A percentile compares a stretch with the other conserved stretches of the same genome.
These are phyloP conservation scores for Callionymus lyra DNA, from an alignment of 2,113 vertebrate genomes.

Conservation along the genomic window DNA sequence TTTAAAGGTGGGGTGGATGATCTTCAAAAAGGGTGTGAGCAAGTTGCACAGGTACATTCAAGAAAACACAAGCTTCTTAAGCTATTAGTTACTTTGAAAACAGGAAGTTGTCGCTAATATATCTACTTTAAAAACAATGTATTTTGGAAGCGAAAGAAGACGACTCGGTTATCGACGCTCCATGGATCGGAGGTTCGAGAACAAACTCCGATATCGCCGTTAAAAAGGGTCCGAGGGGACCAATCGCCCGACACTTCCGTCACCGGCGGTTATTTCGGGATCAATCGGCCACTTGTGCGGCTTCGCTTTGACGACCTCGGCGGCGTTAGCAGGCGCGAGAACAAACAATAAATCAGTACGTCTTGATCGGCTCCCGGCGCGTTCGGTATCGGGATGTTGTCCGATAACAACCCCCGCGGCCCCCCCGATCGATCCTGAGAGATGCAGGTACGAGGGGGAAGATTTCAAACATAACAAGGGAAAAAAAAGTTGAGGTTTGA, in stretches of 20 bases:
- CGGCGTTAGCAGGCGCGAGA: constrained; percentile 20
- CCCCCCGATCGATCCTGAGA: constrained; percentile 21
- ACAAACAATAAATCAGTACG: constrained; percentile 34
- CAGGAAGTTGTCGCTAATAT: no score
- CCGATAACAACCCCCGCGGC: constrained; percentile 11
- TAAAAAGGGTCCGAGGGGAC: neutral
- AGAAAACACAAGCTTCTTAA: no score
- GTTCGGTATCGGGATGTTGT: constrained; percentile 13
- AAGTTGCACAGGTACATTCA: no score
- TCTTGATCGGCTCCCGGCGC: constrained; percentile 19
- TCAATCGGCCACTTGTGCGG: neutral
- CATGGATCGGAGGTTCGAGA: constrained; percentile 4
- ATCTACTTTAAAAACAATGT: no score
- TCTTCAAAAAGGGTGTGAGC: no score
- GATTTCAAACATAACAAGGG: no score
- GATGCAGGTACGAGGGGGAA: no score
- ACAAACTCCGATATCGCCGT: constrained; percentile 1
- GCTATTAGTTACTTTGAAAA: no score
- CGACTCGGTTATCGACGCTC: constrained; percentile 4
- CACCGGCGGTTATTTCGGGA: no score
- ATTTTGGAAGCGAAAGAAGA: no score
- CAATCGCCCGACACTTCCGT: neutral
- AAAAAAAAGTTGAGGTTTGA: constrained; percentile 21
- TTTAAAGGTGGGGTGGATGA: no score
- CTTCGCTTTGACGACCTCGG: constrained; percentile 17